phyloP scores from a whole-genome alignment of 2,888 invertebrate genomes.

The Eupeodes luniger region DNA sequence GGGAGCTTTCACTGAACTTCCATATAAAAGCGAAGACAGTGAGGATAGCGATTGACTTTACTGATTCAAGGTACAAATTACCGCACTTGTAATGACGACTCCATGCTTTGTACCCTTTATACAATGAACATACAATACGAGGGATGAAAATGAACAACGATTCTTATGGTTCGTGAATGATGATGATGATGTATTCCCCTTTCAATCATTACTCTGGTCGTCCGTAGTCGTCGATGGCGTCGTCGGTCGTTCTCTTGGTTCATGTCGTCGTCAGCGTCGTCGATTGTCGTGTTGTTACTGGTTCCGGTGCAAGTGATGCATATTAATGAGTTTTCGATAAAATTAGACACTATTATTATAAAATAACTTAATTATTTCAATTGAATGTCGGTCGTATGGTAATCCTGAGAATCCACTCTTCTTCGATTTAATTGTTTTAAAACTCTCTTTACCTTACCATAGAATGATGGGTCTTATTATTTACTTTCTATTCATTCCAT shows the following conservation, averaged over 20 bases:
- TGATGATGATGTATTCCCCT: slow-evolving; percentile 68
- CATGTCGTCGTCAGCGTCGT: slow-evolving; percentile 30
- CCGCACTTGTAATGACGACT: slow-evolving; percentile 18
- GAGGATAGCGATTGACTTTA: slow-evolving; percentile 31
- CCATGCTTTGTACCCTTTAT: not conserved
- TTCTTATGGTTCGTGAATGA: slow-evolving; percentile 10
- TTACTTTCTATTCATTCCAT: not conserved
- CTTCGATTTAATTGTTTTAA: slow-evolving; percentile 67
- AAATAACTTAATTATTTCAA: slow-evolving; percentile 75
- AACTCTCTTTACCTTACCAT: not conserved
- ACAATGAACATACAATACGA: slow-evolving; percentile 24
- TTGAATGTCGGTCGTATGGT: slow-evolving; percentile 66
- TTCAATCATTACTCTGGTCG: slow-evolving; percentile 50
- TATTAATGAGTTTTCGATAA: slow-evolving; percentile 73
- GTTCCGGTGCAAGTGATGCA: slow-evolving; percentile 69
- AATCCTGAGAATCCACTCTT: slow-evolving; percentile 57
- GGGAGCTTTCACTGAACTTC: slow-evolving; percentile 25
- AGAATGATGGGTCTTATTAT: not conserved
- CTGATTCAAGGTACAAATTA: slow-evolving; percentile 73
- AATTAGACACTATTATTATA: slow-evolving; percentile 72
- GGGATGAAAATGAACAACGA: slow-evolving; percentile 69
- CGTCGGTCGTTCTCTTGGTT: slow-evolving; percentile 4
- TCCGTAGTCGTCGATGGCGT: not conserved
- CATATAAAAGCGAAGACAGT: slow-evolving; percentile 14
- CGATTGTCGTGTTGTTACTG: slow-evolving; percentile 54